Percentiles rank a stretch among this genome's conserved stretches.
Evolutionary conservation across 2,113 vertebrate genomes (phyloP).

Genomic region (Chelonoidis abingdonii): DNA sequence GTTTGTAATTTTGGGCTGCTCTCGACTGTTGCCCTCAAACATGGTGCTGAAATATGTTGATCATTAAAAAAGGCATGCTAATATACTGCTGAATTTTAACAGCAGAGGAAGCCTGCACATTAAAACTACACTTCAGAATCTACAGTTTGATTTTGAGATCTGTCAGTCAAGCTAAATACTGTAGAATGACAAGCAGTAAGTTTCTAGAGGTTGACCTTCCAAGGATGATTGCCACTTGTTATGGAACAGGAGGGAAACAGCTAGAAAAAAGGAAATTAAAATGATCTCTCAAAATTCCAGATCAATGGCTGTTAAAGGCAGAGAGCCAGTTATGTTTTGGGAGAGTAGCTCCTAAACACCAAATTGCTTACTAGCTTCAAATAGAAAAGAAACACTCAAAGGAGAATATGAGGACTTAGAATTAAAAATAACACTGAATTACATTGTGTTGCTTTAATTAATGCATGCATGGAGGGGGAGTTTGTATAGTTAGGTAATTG

Average conservation of each 20-base stretch:
- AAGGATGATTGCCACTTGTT: background rate
- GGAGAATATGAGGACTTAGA: background rate
- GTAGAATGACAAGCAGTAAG: background rate
- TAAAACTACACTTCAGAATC: background rate
- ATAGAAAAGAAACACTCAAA: background rate
- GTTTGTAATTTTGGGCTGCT: background rate
- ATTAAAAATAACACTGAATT: background rate
- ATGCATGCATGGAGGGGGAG: background rate
- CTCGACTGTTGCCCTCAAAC: background rate
- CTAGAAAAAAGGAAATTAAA: background rate
- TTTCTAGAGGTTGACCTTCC: background rate
- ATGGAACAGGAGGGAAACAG: background rate
- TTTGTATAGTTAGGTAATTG: background rate
- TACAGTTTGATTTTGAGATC: background rate
- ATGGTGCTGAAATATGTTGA: background rate
- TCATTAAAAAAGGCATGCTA: accelerated
- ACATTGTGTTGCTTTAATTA: background rate
- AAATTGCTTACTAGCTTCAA: background rate
- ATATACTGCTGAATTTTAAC: background rate
- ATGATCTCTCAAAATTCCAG: background rate
- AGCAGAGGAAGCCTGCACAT: background rate
- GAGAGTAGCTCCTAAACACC: background rate
- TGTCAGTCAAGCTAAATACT: background rate
- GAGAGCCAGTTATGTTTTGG: background rate
- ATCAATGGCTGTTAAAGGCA: background rate